phyloP scores from a whole-genome alignment of 30 jellyfish, hydroid and myxozoan species.

The Mastigias papua region DNA sequence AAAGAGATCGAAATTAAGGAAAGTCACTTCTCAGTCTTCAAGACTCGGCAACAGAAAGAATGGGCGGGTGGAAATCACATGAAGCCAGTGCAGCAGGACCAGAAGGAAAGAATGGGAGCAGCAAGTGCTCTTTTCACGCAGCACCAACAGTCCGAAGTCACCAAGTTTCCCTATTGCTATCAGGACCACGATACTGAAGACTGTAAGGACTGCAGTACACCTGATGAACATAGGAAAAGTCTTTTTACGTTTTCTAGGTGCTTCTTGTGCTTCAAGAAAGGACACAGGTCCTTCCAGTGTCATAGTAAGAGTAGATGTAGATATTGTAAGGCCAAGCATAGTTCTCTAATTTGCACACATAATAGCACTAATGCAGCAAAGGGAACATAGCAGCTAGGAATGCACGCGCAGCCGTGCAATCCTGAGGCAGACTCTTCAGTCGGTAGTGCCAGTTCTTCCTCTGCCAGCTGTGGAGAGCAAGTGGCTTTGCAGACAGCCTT shows the following conservation, averaged over 20 bases:
- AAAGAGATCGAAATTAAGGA: conserved; percentile 30
- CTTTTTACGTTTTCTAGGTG: background rate
- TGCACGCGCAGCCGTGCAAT: background rate
- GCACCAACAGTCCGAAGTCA: background rate
- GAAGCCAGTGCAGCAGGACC: background rate
- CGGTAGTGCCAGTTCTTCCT: background rate
- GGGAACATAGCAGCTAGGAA: background rate
- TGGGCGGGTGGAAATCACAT: background rate
- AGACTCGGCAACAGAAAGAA: background rate
- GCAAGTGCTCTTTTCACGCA: conserved; percentile 32
- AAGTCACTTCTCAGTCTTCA: background rate
- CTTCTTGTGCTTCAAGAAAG: background rate
- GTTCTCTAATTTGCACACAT: background rate
- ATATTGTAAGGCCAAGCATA: conserved; percentile 7
- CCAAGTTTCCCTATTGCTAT: background rate
- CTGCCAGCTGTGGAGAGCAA: background rate
- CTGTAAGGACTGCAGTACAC: background rate
- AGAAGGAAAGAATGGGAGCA: background rate
- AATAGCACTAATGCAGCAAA: background rate
- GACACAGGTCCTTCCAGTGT: conserved; percentile 25
- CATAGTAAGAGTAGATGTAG: conserved; percentile 10
- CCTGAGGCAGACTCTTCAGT: background rate
- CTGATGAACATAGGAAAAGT: conserved; percentile 10
- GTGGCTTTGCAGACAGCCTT: conserved; percentile 62
- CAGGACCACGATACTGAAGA: conserved; percentile 4